Base-by-base conservation (phyloP, 2,797 vertebrate genomes). In the Leontopithecus rosalia region DNA sequence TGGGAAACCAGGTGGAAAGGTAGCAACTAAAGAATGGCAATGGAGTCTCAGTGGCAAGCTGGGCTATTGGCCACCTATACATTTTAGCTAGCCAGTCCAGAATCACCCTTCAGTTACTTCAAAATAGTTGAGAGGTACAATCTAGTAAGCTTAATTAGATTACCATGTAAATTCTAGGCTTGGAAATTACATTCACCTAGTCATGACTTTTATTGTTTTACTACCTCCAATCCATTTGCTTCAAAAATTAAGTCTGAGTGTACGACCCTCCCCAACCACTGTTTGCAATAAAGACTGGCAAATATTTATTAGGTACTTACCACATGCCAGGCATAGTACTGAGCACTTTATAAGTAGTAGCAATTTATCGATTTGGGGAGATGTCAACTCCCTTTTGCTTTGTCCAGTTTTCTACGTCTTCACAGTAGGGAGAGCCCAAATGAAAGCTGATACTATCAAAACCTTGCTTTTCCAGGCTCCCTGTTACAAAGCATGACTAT, bases 381-480 rank as follows among this genome's bases (percentile, higher is more conserved):
- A 33, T 88, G 7, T 48, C 52, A 50, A 79, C 22, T 94, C 52
- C 73, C 20, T 91, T 84, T 83, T 91, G 67, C 64, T 86, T 88
- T 39, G n/a, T 50, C 61, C 39, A 28, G 24, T 92, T 92, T 90
- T 73, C 89, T 83, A 82, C 57, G 6, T 85, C 30, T 92, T 87
- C 28, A 30, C 52, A 36, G 58, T 61, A 26, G 81, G 48, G 28
- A 86, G 19, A 94, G 41, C 7, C 48, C 58, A 88, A 72, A 20
- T 46, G 14, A 77, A 92, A 86, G 36, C n/a, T 94, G 77, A 15
- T 67, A 88, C 22, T 82, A 61, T 48, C 33, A 48, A 75, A 80
- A 90, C 85, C 50, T 50, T 95, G 46, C 39, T 85, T 94, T 92
- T 52, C 75, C 39, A 92, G 76, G n/a, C 9, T 88, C 89, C 39